These are phyloP conservation scores for Malacoctenus gilli DNA, from an alignment of 2,797 vertebrate genomes.

Conservation along the genomic window DNA sequence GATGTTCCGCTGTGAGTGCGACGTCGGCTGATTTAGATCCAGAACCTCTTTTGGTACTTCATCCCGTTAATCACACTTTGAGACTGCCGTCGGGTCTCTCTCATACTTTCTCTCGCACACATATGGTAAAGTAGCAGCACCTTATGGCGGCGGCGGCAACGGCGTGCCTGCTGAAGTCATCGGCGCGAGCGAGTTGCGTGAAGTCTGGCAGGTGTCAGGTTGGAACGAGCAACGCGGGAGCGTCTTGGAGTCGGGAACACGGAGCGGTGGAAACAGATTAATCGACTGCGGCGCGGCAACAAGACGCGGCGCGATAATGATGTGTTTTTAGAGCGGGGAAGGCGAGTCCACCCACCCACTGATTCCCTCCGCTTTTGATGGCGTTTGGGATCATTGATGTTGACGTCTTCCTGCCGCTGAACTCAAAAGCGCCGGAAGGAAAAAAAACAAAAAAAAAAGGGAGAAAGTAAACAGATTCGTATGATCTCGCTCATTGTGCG, in stretches of 20 bases:
- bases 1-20: too few species aligned
- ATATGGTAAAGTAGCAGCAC: too few species aligned
- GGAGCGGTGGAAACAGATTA: constrained; percentile 38
- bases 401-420: constrained; percentile 33
- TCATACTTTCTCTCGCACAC: background rate
- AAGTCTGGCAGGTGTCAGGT: constrained; percentile 40
- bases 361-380: constrained; percentile 34
- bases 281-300: constrained; percentile 27
- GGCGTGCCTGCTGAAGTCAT: constrained; percentile 13
- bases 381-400: constrained; percentile 45
- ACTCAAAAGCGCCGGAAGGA: constrained; percentile 31
- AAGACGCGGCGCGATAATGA: constrained; percentile 49
- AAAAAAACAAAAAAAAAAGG: too few species aligned
- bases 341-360: constrained; percentile 46
- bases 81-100: too few species aligned
- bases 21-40: too few species aligned
- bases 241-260: constrained; percentile 28
- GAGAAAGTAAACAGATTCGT: background rate
- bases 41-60: too few species aligned
- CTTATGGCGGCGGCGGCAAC: background rate
- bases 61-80: too few species aligned
- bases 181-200: background rate
- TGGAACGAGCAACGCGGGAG: constrained; percentile 22
- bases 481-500: constrained; percentile 9
- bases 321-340: constrained; percentile 39